Percentiles rank a stretch among this genome's conserved stretches.
phyloP scores from a whole-genome alignment of 2,113 vertebrate species.

The Pelecanus crispus region DNA sequence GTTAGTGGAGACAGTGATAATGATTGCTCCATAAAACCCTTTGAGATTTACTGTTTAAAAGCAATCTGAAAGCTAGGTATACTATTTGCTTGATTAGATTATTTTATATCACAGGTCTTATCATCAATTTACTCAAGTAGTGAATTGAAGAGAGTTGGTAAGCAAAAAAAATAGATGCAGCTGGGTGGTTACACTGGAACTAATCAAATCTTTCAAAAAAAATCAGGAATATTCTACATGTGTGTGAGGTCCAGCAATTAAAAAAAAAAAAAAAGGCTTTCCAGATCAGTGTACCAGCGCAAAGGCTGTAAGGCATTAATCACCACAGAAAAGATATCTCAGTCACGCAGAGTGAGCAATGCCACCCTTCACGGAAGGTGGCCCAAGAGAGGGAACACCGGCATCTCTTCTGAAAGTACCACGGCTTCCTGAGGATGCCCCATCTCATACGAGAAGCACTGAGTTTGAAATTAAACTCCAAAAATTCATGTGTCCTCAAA shows the following conservation, averaged over 20 bases:
- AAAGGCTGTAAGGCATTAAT: neutral
- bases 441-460: rapidly evolving
- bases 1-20: neutral
- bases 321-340: rapidly evolving
- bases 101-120: neutral
- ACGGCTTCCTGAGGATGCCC: neutral
- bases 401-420: neutral
- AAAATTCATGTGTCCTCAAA: neutral
- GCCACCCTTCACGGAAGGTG: rapidly evolving
- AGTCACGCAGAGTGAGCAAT: neutral
- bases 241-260: neutral
- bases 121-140: neutral
- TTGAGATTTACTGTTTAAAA: neutral
- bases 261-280: neutral
- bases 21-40: neutral
- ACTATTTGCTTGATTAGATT: neutral
- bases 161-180: neutral
- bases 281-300: too few species aligned
- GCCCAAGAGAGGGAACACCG: neutral
- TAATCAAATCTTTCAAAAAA: neutral
- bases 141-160: neutral
- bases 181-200: neutral
- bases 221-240: too few species aligned
- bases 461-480: neutral
- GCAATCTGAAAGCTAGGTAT: neutral